Evolutionary conservation across 1,140 invertebrate species (phyloP), one percentile per base, ranked within the genome.

Genomic region (Gryon sp.): DNA sequence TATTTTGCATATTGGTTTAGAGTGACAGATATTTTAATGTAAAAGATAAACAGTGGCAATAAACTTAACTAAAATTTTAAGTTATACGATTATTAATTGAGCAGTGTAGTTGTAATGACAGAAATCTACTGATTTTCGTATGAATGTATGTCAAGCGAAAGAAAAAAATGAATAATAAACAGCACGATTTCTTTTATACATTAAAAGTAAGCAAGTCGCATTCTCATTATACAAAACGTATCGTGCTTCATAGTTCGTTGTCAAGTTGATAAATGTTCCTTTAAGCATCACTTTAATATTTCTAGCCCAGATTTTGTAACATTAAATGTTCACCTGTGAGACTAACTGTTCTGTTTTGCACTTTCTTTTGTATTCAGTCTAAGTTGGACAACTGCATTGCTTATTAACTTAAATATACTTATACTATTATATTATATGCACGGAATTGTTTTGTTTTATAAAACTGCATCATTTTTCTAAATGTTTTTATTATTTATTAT

Each of bases 381-480:
- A 73, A 78, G 28, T 72, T 72, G 53, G 62, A 62, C 55, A 72
- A 38, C 34, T 43, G 38, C 55, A 77, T 68, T 26, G 28, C 55
- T 72, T 68, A 78, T 62, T 46, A 72, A 72, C 66, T 77, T 77
- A n/a, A n/a, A n/a, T n/a, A n/a, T n/a, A n/a, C n/a, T n/a, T n/a
- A n/a, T n/a, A n/a, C n/a, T n/a, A n/a, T n/a, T n/a, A n/a, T n/a
- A n/a, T 68, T n/a, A 45, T 32, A 43, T 36, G 22, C 53, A 62
- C 32, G 48, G 32, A 53, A 62, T 66, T 69, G 68, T 74, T 32
- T 65, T 69, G 40, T 14, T 59, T 68, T 60, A 59, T 50, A 28
- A 24, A 45, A 40, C 14, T 7, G 15, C 40, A 34, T 65, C 72
- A 53, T 60, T 72, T 15, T 55, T 59, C 53, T 18, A 9, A 36